Base-by-base conservation (phyloP, 2,113 vertebrate species). In the Cercocebus atys region DNA sequence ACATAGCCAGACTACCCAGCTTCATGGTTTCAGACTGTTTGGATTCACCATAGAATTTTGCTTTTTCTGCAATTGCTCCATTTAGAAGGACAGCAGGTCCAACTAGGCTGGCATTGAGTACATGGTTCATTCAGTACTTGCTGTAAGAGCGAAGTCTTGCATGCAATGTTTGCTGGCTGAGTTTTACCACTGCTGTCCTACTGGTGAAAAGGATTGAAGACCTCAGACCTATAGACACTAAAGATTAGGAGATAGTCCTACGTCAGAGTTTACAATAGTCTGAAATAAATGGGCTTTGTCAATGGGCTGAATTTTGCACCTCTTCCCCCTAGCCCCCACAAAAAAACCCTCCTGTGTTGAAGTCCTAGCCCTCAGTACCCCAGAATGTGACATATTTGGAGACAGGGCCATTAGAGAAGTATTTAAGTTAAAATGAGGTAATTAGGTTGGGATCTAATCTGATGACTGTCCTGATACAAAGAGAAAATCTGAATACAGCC, bases 1-100 rank as follows among this genome's bases (percentile, higher is more conserved):
- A 97, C 97, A 98, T 94, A 97, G 96, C 92, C 97, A 97, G 98
- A 98, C 84, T 43, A 13, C 94, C 94, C 90, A 93, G 82, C 73
- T 97, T 96, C 87, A 93, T 84, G 43, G 88, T 97, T 98, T 96
- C 93, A 89, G 95, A 97, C 75, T 0, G 0, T 96, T 97, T 94
- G 85, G 91, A 92, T 90, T 87, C 96, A 97, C 93, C 97, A 84
- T 14, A 75, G 87, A 97, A 97, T 66, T 72, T 45, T 88, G 68
- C 72, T 95, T 94, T 59, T 97, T 95, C 50, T 10, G 70, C 72
- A 50, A 32, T 22, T 55, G 32, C 68, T 97, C 57, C 32, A 23
- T 88, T 81, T 95, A 86, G 75, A 79, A 94, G 47, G 59, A 81
- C 45, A 90, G 18, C 83, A 68, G 82, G 50, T 70, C 85, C 47